Conservation (phyloP, 2,888 invertebrate genomes). For the Spodoptera picta region DNA sequence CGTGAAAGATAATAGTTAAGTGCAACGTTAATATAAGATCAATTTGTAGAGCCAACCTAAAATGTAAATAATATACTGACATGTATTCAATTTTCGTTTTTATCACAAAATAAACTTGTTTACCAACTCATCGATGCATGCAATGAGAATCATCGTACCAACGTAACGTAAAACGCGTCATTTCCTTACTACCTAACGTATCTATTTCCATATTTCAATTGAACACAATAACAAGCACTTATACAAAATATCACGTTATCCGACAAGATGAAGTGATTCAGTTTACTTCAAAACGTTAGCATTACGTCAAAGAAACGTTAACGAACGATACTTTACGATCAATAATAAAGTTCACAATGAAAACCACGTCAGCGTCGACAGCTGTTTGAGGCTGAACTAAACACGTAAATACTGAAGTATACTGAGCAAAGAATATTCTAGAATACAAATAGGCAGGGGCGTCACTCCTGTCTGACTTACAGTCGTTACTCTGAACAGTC, state of each 20-base stretch:
- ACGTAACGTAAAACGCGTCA: not conserved
- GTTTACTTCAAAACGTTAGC: slow-evolving; percentile 44
- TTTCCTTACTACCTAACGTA: not conserved
- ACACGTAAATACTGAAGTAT: slow-evolving; percentile 64
- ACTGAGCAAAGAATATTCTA: slow-evolving; percentile 60
- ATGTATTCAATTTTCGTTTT: too few species aligned
- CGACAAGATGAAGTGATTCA: slow-evolving; percentile 38
- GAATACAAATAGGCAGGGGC: slow-evolving; percentile 65
- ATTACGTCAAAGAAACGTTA: slow-evolving; percentile 63
- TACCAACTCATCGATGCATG: too few species aligned
- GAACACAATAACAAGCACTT: slow-evolving; percentile 12
- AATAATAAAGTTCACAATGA: slow-evolving; percentile 79
- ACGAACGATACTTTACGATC: slow-evolving; percentile 76
- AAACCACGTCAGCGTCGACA: slow-evolving; percentile 69
- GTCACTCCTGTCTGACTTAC: slow-evolving; percentile 62
- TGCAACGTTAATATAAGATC: too few species aligned
- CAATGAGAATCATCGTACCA: too few species aligned
- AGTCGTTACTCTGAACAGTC: slow-evolving; percentile 56
- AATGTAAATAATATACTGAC: too few species aligned
- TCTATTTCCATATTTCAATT: slow-evolving; percentile 9
- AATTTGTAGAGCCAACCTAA: too few species aligned
- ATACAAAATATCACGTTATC: slow-evolving; percentile 8
- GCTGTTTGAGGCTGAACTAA: slow-evolving; percentile 66
- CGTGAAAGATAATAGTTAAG: too few species aligned
- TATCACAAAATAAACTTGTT: too few species aligned